Evolutionary conservation across 2,113 vertebrate species (phyloP).

Genomic region (Python bivittatus): DNA sequence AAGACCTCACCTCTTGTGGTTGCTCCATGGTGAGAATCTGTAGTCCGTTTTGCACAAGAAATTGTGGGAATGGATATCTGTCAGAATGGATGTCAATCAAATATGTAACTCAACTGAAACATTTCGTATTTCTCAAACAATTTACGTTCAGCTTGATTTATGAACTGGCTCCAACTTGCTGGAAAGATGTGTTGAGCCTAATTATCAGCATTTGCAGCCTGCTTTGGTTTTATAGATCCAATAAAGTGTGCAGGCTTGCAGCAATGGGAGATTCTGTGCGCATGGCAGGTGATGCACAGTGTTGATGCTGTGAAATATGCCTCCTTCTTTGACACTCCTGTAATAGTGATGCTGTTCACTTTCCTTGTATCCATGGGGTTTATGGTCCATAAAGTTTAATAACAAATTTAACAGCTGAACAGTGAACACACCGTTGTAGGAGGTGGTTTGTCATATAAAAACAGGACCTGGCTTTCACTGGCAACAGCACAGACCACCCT

Average conservation of each 20-base stretch:
- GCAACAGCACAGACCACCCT: constrained; percentile 6
- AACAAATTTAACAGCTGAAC: constrained; percentile 79
- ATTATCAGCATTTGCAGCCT: constrained; percentile 47
- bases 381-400: constrained; percentile 86
- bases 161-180: constrained; percentile 22
- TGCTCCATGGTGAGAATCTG: neutral
- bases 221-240: constrained; percentile 58
- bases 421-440: constrained; percentile 65
- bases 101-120: constrained; percentile 44
- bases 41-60: neutral
- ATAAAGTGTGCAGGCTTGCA: constrained; percentile 53
- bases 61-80: neutral
- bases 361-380: constrained; percentile 78
- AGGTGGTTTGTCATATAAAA: constrained; percentile 58
- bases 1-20: neutral
- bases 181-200: constrained; percentile 45
- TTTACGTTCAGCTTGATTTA: constrained; percentile 57
- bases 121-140: constrained; percentile 41
- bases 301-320: constrained; percentile 74
- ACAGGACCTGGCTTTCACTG: constrained; percentile 57
- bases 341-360: constrained; percentile 73
- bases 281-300: constrained; percentile 36
- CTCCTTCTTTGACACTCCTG: constrained; percentile 71
- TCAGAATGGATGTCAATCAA: constrained; percentile 59
- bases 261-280: constrained; percentile 31